Evolutionary conservation across 2,113 vertebrate genomes (phyloP).

Genomic region (Solea solea): DNA sequence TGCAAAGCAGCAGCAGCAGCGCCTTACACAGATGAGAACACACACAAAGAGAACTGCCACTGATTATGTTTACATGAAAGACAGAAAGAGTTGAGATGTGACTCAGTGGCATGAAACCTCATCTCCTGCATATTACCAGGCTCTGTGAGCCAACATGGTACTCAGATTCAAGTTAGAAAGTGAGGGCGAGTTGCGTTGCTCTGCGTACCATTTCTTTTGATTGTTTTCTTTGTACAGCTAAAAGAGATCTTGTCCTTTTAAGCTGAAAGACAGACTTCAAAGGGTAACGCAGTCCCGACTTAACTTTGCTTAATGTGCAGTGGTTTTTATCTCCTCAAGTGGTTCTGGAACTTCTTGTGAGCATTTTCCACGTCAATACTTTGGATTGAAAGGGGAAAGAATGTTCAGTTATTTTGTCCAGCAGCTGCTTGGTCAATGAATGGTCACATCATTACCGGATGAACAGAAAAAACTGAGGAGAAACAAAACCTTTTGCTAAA

Average conservation of each 20-base stretch:
- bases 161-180: constrained; percentile 49
- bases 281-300: no score
- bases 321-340: no score
- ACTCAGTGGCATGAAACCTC: constrained; percentile 60
- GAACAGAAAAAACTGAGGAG: neutral
- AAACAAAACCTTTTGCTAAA: constrained; percentile 1
- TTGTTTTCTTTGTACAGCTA: constrained; percentile 26
- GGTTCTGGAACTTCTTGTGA: neutral
- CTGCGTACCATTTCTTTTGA: constrained; percentile 11
- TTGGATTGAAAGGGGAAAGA: no score
- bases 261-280: neutral
- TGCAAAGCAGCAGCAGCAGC: neutral
- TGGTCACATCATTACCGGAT: neutral
- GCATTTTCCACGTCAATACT: neutral
- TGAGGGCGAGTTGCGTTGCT: constrained; percentile 11
- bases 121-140: constrained; percentile 53
- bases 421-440: neutral
- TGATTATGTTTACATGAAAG: constrained; percentile 64
- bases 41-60: neutral
- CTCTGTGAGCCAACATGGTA: constrained; percentile 37
- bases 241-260: constrained; percentile 12
- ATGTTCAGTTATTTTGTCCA: neutral
- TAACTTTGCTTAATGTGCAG: no score
- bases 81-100: constrained; percentile 33
- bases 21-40: constrained; percentile 10